Evolutionary conservation across 2,888 invertebrate genomes (phyloP).

Genomic region (Apamea monoglypha): DNA sequence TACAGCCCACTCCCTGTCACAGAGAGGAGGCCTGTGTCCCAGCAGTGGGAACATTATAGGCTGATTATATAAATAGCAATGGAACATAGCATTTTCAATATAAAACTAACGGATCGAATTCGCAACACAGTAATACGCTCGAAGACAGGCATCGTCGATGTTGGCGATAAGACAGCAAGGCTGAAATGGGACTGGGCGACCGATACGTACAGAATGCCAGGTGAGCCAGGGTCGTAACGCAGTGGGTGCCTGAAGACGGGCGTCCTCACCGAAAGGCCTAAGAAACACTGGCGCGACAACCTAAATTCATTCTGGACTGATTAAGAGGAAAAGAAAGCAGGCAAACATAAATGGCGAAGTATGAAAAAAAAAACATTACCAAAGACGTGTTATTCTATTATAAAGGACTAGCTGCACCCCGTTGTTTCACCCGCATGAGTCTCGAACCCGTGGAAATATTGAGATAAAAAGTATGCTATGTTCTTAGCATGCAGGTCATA

Average conservation of each 20-base stretch:
- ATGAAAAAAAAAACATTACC: background rate
- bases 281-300: background rate
- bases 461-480: too few relatives aligned
- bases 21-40: too few relatives aligned
- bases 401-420: background rate
- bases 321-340: background rate
- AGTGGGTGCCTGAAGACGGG: background rate
- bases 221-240: background rate
- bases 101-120: too few relatives aligned
- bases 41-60: too few relatives aligned
- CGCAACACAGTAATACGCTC: background rate
- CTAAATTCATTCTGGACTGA: background rate
- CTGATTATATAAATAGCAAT: too few relatives aligned
- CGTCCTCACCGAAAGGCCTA: background rate
- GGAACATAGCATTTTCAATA: too few relatives aligned
- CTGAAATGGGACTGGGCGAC: background rate
- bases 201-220: background rate
- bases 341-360: too few relatives aligned
- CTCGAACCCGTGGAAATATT: too few relatives aligned
- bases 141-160: background rate
- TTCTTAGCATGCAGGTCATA: too few relatives aligned
- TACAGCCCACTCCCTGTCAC: too few relatives aligned
- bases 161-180: background rate
- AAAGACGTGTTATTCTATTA: constrained; percentile 17
- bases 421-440: too few relatives aligned